Base-by-base conservation (phyloP, 2,797 vertebrate genomes). In the Odontamblyopus rebecca region DNA sequence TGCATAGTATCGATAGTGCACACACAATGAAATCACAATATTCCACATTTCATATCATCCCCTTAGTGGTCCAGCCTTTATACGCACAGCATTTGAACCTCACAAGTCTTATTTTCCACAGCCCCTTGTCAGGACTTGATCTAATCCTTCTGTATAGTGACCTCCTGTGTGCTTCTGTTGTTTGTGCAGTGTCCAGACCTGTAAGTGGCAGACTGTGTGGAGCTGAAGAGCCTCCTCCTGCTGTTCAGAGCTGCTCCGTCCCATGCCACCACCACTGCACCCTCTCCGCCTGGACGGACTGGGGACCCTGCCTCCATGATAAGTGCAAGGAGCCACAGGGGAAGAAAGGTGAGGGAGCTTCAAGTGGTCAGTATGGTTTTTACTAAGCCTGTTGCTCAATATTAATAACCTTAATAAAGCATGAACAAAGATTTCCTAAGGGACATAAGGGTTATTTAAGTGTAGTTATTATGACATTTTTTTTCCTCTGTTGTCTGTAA, bases 301-400 rank as follows among this genome's bases (percentile, higher is more conserved):
- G 98, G 98, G 94, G 95, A 0, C 79, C 88, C 54, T 99, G 98
- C 74, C 70, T 94, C 60, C 92, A 92, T 2, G 96, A 98, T 84
- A 94, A 93, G 93, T 99, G 98, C 84, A 90, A 82, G 32, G 94
- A 96, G 74, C 93, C 71, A 70, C 96, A 95, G 15, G 95, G 94
- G 29, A 94, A 89, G 69, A 97, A 94, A 97, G 97, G 98, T 99
- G 88, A 3, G 83, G 27, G 32, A 44, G 18, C 16, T 51, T 2
- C 19, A n/a, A n/a, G 18, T 15, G 9, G 35, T 35, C 7, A 19
- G 3, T 44, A 29, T 29, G 29, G 9, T 35, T 35, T 35, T 7
- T 35, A 35, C 7, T 7, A 6, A 9, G 35, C 35, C 35, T 8
- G 35, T 38, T 38, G 7, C 35, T 38, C 35, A 38, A 2, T 38